Conservation (phyloP, 2,888 invertebrate species). For the Drosophila picticornis region DNA sequence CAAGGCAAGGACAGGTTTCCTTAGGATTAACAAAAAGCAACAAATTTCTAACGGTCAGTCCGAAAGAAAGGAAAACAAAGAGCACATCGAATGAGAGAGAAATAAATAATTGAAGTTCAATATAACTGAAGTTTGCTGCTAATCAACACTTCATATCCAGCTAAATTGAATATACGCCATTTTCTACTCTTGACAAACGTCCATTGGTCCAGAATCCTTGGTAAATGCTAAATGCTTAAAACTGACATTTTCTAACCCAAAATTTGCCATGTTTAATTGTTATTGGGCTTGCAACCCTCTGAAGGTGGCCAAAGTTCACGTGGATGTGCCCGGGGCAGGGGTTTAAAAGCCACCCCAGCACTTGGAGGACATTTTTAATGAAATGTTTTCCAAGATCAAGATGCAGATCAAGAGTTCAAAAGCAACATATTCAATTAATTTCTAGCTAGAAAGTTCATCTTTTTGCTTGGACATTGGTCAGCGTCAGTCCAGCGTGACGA, state of each 20-base stretch:
- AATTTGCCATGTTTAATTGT: conserved; percentile 59
- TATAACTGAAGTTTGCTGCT: not conserved
- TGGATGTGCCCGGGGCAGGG: conserved; percentile 26
- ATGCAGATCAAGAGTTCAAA: conserved; percentile 59
- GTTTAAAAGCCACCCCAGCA: conserved; percentile 12
- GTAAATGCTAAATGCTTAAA: conserved; percentile 18
- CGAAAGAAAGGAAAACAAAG: not conserved
- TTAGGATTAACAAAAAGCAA: conserved; percentile 54
- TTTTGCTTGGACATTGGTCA: conserved; percentile 58
- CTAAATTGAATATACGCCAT: not conserved
- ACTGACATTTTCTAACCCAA: conserved; percentile 73
- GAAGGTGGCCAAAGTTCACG: conserved; percentile 39
- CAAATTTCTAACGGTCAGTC: conserved; percentile 49
- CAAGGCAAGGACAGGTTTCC: conserved; percentile 56
- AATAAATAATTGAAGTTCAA: not conserved
- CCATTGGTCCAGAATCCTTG: conserved; percentile 50
- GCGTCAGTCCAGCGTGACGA: conserved; percentile 38
- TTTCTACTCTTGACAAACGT: not conserved
- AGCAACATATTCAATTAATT: conserved; percentile 68
- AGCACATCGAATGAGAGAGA: not conserved
- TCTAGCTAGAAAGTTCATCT: conserved; percentile 63
- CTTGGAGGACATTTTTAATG: conserved; percentile 69
- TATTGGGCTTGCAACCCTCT: not conserved
- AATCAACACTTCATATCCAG: not conserved
- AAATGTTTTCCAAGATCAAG: conserved; percentile 57